Percentiles rank a stretch among this genome's conserved stretches.
Conservation (phyloP, 2,797 vertebrate species). For the Phataginus tetradactyla region DNA sequence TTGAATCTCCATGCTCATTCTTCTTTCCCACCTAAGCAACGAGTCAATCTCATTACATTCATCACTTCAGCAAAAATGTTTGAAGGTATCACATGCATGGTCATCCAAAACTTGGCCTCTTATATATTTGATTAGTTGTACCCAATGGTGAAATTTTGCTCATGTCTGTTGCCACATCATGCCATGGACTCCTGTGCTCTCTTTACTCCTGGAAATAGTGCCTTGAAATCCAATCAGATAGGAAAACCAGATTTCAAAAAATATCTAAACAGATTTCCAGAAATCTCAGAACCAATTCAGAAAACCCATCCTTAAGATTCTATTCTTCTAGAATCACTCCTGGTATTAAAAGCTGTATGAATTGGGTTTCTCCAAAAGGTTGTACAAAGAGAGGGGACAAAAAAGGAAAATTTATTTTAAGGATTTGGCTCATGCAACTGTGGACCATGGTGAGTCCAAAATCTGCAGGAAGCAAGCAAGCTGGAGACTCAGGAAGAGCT, state of each 20-base stretch:
- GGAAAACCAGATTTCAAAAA: background rate
- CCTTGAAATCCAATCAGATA: background rate
- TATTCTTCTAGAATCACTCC: background rate
- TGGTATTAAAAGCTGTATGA: background rate
- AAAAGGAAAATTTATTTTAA: background rate
- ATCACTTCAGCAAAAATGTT: background rate
- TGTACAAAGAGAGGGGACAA: background rate
- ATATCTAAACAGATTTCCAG: background rate
- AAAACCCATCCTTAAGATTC: background rate
- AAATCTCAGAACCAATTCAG: background rate
- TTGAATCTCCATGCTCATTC: background rate
- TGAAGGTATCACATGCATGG: background rate
- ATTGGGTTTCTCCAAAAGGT: background rate
- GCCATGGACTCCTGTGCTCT: background rate
- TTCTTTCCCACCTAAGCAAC: background rate
- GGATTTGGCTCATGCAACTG: background rate
- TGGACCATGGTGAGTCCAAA: background rate
- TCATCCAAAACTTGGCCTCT: background rate
- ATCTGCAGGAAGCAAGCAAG: background rate
- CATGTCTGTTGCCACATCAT: background rate
- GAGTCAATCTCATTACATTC: background rate
- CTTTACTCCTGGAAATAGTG: background rate
- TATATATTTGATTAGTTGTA: background rate
- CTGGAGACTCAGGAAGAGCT: background rate
- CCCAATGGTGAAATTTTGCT: background rate